Base-by-base conservation (phyloP, 2,888 invertebrate genomes). In the Reticulitermes lucifugus region DNA sequence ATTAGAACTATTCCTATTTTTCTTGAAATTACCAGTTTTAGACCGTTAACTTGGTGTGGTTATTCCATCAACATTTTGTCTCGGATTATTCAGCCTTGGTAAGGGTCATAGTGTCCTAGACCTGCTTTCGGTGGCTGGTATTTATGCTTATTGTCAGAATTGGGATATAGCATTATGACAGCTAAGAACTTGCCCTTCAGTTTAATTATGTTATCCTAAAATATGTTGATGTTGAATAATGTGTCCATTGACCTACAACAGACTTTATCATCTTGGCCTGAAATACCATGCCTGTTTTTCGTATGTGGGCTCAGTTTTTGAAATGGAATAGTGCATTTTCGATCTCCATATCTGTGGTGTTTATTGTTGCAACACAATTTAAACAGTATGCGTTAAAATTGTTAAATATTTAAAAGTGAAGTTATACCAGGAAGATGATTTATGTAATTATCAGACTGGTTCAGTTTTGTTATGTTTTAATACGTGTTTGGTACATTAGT, bases 231-330 rank as follows among this genome's bases (percentile, higher is more conserved):
- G 25, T 29, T 0, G n/a, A 75, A 43, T 75, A 79, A 86, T 81
- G 65, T 86, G 86, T 84, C 84, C 86, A 86, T 82, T 86, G 86
- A 86, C 86, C 86, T 84, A 59, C 60, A 29, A 51, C 35, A 79
- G 60, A n/a, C n/a, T 60, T 22, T 41, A 3, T 18, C 22, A 29
- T 59, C 14, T 35, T 25, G 6, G 25, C 21, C 43, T 82, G 35
- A 10, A 9, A 14, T 14, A 2, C 7, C 2, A 70, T 35, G 43
- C 29, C 22, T 60, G 29, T 35, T 18, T 29, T 41, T 18, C 43
- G n/a, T 65, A 25, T 6, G 65, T 65, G 25, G 65, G n/a, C n/a
- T 10, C 25, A 65, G 14, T 25, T 65, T 65, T 25, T n/a, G 55
- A 18, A 55, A 4, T 55, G 5, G 18, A 18, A 2, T 46, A 46